Conservation (phyloP, 2,113 vertebrate species). For the Xenus cinereus region DNA sequence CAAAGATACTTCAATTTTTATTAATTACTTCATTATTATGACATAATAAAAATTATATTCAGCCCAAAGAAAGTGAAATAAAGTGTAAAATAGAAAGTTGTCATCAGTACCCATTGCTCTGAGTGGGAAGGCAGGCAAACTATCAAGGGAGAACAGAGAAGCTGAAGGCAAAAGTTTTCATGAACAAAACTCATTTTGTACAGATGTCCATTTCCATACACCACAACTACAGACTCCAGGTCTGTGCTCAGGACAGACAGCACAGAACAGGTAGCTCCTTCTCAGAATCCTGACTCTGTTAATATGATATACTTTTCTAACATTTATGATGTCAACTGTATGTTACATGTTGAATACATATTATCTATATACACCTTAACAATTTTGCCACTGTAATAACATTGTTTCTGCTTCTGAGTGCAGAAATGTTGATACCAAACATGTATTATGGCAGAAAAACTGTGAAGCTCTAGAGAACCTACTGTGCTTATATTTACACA, state of each 20-base stretch:
- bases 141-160: background rate
- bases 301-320: fast-evolving
- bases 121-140: background rate
- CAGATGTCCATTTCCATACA: background rate
- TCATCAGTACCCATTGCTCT: background rate
- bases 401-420: background rate
- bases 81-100: background rate
- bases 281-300: background rate
- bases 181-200: background rate
- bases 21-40: too few relatives aligned
- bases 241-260: background rate
- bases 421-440: background rate
- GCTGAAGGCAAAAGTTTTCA: background rate
- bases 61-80: background rate
- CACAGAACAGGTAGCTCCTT: background rate
- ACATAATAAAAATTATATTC: background rate
- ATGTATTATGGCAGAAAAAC: background rate
- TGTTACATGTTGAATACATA: background rate
- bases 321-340: fast-evolving
- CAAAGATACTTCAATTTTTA: background rate
- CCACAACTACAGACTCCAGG: background rate
- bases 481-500: background rate
- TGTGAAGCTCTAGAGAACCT: background rate
- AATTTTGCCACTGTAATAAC: background rate
- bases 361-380: background rate